Evolutionary conservation across 2,113 vertebrate genomes (phyloP).

Genomic region (Sterrhoptilus dennistouni): DNA sequence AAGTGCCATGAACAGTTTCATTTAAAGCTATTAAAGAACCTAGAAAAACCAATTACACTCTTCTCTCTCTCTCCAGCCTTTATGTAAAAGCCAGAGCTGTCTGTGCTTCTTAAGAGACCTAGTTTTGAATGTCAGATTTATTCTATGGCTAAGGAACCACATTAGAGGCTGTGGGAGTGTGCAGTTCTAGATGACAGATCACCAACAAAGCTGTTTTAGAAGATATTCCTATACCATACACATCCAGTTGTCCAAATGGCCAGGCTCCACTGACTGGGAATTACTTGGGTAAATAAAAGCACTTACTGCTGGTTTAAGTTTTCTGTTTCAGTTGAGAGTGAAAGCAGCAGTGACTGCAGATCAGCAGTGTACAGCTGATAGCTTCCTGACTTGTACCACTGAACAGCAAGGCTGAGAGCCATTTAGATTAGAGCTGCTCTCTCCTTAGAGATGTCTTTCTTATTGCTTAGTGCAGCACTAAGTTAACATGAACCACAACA

Average conservation of each 20-base stretch:
- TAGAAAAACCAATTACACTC: background rate
- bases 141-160: background rate
- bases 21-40: background rate
- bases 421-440: fast-evolving
- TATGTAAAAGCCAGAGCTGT: background rate
- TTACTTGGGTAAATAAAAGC: background rate
- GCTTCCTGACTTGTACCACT: fast-evolving
- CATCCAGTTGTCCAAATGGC: background rate
- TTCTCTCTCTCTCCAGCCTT: background rate
- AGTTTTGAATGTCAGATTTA: background rate
- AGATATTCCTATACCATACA: background rate
- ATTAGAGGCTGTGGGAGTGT: fast-evolving
- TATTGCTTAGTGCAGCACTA: background rate
- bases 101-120: background rate
- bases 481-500: background rate
- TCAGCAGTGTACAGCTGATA: fast-evolving
- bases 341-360: background rate
- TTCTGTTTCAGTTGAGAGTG: background rate
- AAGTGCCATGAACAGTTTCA: background rate
- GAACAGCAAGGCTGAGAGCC: background rate
- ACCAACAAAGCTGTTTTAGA: background rate
- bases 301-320: background rate
- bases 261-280: background rate
- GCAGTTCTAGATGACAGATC: background rate
- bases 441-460: fast-evolving